Percentiles rank a stretch among this genome's conserved stretches.
Evolutionary conservation across 2,888 invertebrate species (phyloP).

Genomic region (Zygaena filipendulae): DNA sequence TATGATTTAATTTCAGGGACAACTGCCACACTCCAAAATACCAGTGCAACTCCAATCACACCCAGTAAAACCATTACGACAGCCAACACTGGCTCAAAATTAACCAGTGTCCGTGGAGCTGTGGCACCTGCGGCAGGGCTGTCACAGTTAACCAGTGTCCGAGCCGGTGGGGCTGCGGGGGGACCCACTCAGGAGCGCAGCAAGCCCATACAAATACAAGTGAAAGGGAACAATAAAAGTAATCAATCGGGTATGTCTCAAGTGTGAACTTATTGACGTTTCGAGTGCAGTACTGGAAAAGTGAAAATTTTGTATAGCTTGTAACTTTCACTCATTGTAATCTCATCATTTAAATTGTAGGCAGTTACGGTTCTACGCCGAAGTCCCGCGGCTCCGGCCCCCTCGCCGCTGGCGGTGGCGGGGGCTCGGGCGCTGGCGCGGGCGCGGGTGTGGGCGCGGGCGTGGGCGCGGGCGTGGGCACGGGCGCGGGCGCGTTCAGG

Average conservation of each 20-base stretch:
- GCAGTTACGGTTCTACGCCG: constrained; percentile 72
- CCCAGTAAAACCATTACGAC: too few relatives aligned
- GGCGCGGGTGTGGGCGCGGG: too few relatives aligned
- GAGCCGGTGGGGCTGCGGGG: constrained; percentile 4
- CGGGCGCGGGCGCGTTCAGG: constrained; percentile 68
- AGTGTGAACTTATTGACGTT: too few relatives aligned
- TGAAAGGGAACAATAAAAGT: constrained; percentile 24
- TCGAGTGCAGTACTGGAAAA: background rate
- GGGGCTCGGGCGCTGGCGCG: constrained; percentile 21
- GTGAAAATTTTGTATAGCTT: background rate
- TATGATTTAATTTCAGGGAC: too few relatives aligned
- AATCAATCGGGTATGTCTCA: constrained; percentile 26
- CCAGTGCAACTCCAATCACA: too few relatives aligned
- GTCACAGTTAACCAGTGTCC: constrained; percentile 17
- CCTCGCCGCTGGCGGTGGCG: too few relatives aligned
- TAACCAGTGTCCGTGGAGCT: background rate
- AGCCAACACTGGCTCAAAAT: too few relatives aligned
- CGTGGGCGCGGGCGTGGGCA: constrained; percentile 56
- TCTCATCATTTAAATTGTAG: too few relatives aligned
- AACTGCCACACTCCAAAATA: too few relatives aligned
- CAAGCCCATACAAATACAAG: constrained; percentile 53
- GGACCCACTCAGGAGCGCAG: constrained; percentile 26
- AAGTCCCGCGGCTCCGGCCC: constrained; percentile 14
- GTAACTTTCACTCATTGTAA: too few relatives aligned
- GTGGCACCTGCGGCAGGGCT: background rate